Conservation (phyloP, 2,113 vertebrate species). For the Oenanthe oenanthe region DNA sequence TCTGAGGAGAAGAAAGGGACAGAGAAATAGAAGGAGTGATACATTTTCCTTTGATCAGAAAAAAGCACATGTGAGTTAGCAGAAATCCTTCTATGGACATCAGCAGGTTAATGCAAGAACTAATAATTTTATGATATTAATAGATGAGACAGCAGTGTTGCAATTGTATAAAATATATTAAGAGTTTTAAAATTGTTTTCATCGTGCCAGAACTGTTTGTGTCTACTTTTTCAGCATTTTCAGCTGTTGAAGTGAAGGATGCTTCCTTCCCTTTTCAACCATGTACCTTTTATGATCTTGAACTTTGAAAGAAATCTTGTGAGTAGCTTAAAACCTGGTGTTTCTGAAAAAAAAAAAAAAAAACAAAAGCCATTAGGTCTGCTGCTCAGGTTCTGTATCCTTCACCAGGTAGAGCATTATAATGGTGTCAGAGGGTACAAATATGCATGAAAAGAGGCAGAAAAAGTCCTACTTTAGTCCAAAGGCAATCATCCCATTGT, state of each 20-base stretch:
- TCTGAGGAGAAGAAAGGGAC: neutral
- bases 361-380: neutral
- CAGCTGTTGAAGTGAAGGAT: neutral
- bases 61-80: neutral
- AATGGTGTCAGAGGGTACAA: neutral
- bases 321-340: neutral
- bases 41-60: neutral
- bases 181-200: accelerated
- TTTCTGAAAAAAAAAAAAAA: neutral
- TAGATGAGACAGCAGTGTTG: neutral
- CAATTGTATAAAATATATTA: neutral
- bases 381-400: neutral
- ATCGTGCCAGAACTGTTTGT: neutral
- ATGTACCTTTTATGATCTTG: neutral
- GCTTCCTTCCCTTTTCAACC: neutral
- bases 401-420: neutral
- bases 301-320: neutral
- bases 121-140: neutral
- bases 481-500: neutral
- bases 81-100: neutral
- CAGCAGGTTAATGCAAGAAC: neutral
- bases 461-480: neutral
- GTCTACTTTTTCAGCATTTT: neutral
- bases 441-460: neutral
- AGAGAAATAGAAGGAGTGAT: neutral